phyloP scores from a whole-genome alignment of 2,797 vertebrate species.

The Galaxias olidus region DNA sequence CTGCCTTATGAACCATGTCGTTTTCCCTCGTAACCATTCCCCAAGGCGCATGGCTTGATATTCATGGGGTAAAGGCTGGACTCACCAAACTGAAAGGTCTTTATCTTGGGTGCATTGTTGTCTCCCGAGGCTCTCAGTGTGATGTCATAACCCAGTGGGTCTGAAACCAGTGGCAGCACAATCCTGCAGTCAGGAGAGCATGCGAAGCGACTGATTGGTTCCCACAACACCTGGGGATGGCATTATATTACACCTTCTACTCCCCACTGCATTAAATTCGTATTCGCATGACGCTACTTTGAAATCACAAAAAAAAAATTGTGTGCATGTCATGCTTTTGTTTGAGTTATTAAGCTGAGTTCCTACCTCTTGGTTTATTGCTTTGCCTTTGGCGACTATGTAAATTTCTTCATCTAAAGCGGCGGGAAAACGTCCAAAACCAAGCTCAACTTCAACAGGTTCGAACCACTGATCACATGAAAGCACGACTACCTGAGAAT shows the following conservation, averaged over 20 bases:
- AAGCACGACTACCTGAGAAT: constrained; percentile 63
- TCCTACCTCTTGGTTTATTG: constrained; percentile 71
- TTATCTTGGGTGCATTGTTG: constrained; percentile 59
- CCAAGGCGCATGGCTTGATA: neutral
- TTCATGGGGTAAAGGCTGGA: constrained; percentile 22
- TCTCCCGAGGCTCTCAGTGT: constrained; percentile 72
- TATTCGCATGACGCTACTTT: too few relatives aligned
- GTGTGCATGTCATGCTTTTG: neutral
- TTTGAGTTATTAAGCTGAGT: neutral
- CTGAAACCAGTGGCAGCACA: constrained; percentile 60
- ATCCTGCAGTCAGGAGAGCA: constrained; percentile 68
- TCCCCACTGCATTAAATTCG: too few relatives aligned
- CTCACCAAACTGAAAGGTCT: constrained; percentile 79
- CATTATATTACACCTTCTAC: neutral
- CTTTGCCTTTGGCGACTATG: constrained; percentile 61
- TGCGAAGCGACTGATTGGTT: constrained; percentile 51
- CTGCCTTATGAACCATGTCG: neutral
- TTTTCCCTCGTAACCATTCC: neutral
- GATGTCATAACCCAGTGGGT: constrained; percentile 71
- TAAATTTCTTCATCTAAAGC: constrained; percentile 70
- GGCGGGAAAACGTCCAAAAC: constrained; percentile 74
- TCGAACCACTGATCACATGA: constrained; percentile 57
- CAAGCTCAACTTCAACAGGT: constrained; percentile 64
- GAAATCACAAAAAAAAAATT: too few relatives aligned
- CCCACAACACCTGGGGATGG: constrained; percentile 65